A percentile compares a stretch with the other conserved stretches of the same genome.
These are phyloP conservation scores for Metallyticus violacea DNA, from an alignment of 2,888 invertebrate genomes.

Conservation along the genomic window DNA sequence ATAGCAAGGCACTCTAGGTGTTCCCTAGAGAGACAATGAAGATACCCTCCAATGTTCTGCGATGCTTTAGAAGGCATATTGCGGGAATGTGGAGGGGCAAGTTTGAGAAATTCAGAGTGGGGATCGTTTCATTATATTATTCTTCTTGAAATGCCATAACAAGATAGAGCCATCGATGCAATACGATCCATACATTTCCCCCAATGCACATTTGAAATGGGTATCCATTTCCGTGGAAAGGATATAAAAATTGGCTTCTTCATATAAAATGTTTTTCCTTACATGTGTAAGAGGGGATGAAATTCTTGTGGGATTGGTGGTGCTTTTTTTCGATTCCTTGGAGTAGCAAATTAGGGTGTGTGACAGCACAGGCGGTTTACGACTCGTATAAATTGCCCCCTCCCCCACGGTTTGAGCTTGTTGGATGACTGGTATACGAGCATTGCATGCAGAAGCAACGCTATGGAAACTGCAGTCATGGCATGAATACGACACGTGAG, in stretches of 20 bases:
- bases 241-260: slow-evolving; percentile 29
- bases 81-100: neutral
- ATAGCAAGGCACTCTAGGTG: neutral
- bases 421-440: neutral
- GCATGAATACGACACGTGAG: neutral
- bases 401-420: too few species aligned
- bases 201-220: slow-evolving; percentile 22
- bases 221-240: slow-evolving; percentile 29
- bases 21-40: neutral
- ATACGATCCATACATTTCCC: neutral
- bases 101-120: neutral
- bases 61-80: neutral
- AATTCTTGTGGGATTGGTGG: neutral
- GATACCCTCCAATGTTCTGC: neutral
- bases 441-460: neutral
- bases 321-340: neutral
- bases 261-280: slow-evolving; percentile 6
- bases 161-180: neutral
- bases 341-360: neutral
- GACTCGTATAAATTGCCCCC: neutral
- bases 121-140: neutral
- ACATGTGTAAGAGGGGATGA: neutral
- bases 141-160: neutral
- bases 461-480: too few species aligned
- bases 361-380: neutral